A percentile compares a stretch with the other conserved stretches of the same genome.
phyloP scores from a whole-genome alignment of 2,888 invertebrate genomes.

The Harpalus rufipes region DNA sequence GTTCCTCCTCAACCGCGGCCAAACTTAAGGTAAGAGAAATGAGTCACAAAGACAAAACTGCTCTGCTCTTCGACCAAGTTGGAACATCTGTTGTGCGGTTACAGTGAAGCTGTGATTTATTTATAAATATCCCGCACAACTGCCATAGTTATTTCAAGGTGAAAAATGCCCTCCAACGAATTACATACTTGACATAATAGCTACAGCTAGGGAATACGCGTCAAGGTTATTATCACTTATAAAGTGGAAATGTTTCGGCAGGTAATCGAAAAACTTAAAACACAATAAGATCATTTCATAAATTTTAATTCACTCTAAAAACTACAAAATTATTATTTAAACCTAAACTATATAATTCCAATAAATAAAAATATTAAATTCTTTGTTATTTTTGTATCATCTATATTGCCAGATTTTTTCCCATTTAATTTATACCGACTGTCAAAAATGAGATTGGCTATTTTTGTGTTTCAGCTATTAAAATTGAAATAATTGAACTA shows the following conservation, averaged over 20 bases:
- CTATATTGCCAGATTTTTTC: too few species aligned
- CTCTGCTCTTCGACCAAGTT: constrained; percentile 12
- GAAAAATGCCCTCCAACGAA: constrained; percentile 47
- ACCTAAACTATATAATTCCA: too few species aligned
- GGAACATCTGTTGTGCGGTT: constrained; percentile 59
- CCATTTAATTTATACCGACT: too few species aligned
- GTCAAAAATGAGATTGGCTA: too few species aligned
- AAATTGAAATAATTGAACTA: too few species aligned
- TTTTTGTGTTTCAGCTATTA: too few species aligned
- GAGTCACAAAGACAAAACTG: constrained; percentile 46
- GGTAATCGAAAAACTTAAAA: background rate
- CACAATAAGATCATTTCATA: too few species aligned
- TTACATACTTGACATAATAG: constrained; percentile 47
- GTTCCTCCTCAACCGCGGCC: constrained; percentile 33
- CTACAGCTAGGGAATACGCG: background rate
- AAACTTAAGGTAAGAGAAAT: constrained; percentile 63
- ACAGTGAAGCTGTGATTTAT: constrained; percentile 30
- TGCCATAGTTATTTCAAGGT: constrained; percentile 63
- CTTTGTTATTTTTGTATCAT: too few species aligned
- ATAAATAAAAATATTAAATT: too few species aligned
- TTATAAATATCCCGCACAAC: constrained; percentile 51
- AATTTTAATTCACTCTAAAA: too few species aligned
- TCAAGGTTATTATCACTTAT: constrained; percentile 25
- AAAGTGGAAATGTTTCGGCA: background rate
- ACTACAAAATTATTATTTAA: too few species aligned